Evolutionary conservation across 2,113 vertebrate species (phyloP), one percentile per base, ranked within the genome.

Genomic region (Myocastor coypus): DNA sequence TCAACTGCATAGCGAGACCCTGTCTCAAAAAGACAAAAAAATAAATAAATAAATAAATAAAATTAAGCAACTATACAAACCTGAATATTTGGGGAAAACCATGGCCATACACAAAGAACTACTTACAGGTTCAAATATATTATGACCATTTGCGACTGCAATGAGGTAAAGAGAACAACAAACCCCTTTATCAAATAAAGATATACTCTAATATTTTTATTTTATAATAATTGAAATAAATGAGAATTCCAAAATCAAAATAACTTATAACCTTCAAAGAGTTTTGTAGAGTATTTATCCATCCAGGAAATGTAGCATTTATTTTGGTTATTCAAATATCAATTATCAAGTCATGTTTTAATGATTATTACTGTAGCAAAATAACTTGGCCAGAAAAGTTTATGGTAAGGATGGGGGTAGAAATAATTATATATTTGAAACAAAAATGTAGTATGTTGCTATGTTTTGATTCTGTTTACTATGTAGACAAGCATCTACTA

Each of bases 201-300:
- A 61, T 7, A 40, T 82, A 94, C 69, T 50, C 17, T 63, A 73
- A 24, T 78, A 40, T 77, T 92, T 89, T 73, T 80, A 2, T 0
- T 78, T 19, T 87, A 37, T 95, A 89, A 52, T 91, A 16, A 42
- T 50, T n/a, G n/a, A 95, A 96, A 91, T 85, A 59, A 89, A 32
- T 59, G 34, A 84, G 13, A 30, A 19, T 86, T 37, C 92, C n/a
- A 83, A 89, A 92, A 83, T 83, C 52, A 84, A 69, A 92, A 84
- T 63, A 5, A 28, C 66, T 89, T n/a, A 93, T 10, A 75, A 86
- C 69, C 4, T 63, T 5, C 57, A 83, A 71, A 94, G 11, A 11
- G 9, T 95, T n/a, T 89, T 4, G 90, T 85, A 24, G 9, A 84
- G 7, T 63, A 78, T 88, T 96, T 94, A 84, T 73, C 42, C 8